Conservation (phyloP, 2,888 invertebrate species). For the Nephrocerus scutellatus region DNA sequence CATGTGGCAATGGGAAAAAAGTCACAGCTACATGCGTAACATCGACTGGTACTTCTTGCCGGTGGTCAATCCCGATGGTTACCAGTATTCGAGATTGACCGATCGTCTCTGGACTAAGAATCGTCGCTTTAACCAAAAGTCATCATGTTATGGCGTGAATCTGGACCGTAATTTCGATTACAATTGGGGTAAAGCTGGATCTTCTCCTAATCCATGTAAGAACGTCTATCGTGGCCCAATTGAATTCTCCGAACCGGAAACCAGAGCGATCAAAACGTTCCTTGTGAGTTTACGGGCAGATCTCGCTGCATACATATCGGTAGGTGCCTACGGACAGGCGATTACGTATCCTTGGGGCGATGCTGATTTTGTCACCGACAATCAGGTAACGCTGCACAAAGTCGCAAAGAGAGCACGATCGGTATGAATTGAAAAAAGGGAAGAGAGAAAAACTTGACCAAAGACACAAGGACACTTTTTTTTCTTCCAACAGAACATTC, state of each 20-base stretch:
- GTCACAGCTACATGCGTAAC: conserved; percentile 58
- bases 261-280: conserved; percentile 56
- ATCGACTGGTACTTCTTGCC: conserved; percentile 78
- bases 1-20: conserved; percentile 57
- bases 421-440: conserved; percentile 16
- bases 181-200: conserved; percentile 76
- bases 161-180: conserved; percentile 82
- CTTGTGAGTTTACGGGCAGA: conserved; percentile 36
- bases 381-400: conserved; percentile 31
- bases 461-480: too few relatives aligned
- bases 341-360: conserved; percentile 46
- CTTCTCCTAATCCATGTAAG: conserved; percentile 68
- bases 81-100: conserved; percentile 68
- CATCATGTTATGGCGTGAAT: conserved; percentile 65
- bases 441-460: background rate
- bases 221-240: conserved; percentile 70
- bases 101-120: conserved; percentile 82
- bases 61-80: conserved; percentile 76
- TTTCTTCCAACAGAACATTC: conserved; percentile 27
- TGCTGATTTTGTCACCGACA: conserved; percentile 39
- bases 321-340: conserved; percentile 51
- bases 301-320: conserved; percentile 36
- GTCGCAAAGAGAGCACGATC: conserved; percentile 32
- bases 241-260: conserved; percentile 84
- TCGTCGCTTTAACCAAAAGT: conserved; percentile 52